These are phyloP conservation scores for Virgularia gustaviana DNA, from an alignment of 92 coral and sea anemone genomes.

Conservation along the genomic window DNA sequence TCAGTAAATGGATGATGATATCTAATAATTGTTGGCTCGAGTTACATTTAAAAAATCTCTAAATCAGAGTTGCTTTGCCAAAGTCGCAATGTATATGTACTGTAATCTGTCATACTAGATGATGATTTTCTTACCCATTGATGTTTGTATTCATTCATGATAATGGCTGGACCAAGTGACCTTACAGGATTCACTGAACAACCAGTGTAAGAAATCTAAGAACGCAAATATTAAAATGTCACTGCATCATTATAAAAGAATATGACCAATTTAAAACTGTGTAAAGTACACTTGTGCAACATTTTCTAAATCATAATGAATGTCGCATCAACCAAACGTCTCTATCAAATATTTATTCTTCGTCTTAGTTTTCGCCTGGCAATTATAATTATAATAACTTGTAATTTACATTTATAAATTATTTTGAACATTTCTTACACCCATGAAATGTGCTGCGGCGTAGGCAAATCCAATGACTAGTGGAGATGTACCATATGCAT, in stretches of 20 bases:
- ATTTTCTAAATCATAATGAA: too few species aligned
- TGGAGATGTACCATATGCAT: conserved; percentile 76
- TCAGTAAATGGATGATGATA: too few species aligned
- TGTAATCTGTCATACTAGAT: too few species aligned
- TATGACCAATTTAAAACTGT: too few species aligned
- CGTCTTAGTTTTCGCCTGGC: too few species aligned
- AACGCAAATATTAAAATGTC: conserved; percentile 19
- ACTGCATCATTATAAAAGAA: conserved; percentile 16
- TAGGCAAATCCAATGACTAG: conserved; percentile 82
- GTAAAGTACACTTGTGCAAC: too few species aligned
- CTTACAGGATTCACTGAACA: conserved; percentile 96
- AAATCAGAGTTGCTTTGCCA: too few species aligned
- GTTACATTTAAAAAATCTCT: too few species aligned
- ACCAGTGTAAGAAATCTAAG: conserved; percentile 85
- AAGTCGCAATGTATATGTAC: too few species aligned
- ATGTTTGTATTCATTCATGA: conserved; percentile 73
- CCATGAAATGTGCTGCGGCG: conserved; percentile 74
- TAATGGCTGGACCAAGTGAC: conserved; percentile 88
- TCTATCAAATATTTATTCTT: too few species aligned
- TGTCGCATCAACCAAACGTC: too few species aligned
- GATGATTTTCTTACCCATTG: conserved; percentile 92
- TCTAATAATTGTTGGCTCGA: too few species aligned
- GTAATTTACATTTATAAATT: neutral
- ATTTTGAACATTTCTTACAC: conserved; percentile 67
- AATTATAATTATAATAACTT: neutral